Evolutionary conservation across 2,797 vertebrate genomes (phyloP).

Genomic region (Poecile montanus): DNA sequence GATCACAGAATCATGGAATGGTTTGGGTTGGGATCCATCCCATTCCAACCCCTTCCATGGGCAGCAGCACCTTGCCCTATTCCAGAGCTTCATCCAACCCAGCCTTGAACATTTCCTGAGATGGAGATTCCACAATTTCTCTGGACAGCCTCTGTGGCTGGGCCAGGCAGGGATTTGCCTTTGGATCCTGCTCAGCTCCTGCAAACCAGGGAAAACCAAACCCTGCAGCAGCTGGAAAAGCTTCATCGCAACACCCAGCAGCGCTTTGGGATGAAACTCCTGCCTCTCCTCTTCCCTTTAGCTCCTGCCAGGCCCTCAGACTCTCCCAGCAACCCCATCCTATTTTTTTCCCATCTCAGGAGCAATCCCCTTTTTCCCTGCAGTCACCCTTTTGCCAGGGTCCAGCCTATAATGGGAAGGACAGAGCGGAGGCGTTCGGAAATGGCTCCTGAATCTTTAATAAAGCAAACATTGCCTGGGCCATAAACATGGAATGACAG

Average conservation of each 20-base stretch:
- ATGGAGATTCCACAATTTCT: background rate
- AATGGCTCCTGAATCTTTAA: conserved; percentile 78
- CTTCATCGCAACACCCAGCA: accelerated
- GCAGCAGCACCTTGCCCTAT: background rate
- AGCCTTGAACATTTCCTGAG: background rate
- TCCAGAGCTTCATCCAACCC: background rate
- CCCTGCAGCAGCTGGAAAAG: background rate
- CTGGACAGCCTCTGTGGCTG: accelerated
- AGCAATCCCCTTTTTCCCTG: background rate
- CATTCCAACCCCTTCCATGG: background rate
- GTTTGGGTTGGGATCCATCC: background rate
- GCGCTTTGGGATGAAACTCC: accelerated
- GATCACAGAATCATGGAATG: background rate
- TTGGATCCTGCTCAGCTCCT: background rate
- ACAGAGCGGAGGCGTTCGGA: conserved; percentile 32
- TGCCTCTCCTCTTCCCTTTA: background rate
- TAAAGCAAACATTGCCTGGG: conserved; percentile 70
- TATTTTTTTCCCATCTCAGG: accelerated
- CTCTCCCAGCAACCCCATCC: background rate
- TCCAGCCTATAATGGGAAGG: conserved; percentile 59
- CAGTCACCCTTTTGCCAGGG: background rate
- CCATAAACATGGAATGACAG: conserved; percentile 74
- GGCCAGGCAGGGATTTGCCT: background rate
- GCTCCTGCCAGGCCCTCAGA: background rate
- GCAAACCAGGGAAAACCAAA: background rate